Conservation (phyloP, 2,797 vertebrate genomes). For the Triplophysa bombifrons region DNA sequence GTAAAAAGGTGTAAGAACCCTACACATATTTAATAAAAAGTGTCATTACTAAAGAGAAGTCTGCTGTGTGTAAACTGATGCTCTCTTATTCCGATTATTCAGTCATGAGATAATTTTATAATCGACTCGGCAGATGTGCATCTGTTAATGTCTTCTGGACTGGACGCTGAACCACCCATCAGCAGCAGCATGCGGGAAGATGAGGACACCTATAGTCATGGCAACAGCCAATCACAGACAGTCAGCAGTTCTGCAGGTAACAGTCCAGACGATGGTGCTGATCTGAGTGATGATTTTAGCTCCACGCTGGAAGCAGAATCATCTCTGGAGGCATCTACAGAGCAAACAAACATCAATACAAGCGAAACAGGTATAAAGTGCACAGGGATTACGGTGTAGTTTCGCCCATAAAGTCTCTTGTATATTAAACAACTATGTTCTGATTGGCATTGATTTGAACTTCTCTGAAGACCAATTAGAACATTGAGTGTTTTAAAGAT, state of each 20-base stretch:
- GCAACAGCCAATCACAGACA: conserved; percentile 65
- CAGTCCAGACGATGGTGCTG: conserved; percentile 60
- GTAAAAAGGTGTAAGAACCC: too few relatives aligned
- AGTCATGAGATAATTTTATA: neutral
- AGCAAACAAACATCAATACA: conserved; percentile 65
- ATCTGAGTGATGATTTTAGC: conserved; percentile 51
- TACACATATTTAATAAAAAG: too few relatives aligned
- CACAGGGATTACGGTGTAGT: neutral
- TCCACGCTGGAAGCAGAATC: conserved; percentile 50
- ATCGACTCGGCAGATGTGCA: conserved; percentile 78
- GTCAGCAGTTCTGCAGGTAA: conserved; percentile 62
- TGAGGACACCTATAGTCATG: conserved; percentile 65
- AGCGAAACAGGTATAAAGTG: conserved; percentile 30
- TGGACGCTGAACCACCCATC: conserved; percentile 70
- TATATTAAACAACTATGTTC: too few relatives aligned
- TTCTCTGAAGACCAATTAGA: too few relatives aligned
- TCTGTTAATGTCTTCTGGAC: conserved; percentile 77
- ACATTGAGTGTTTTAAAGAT: neutral
- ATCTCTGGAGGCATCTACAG: conserved; percentile 52
- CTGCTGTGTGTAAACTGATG: too few relatives aligned
- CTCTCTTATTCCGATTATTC: neutral
- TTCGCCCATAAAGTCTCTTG: neutral
- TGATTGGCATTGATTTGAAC: too few relatives aligned
- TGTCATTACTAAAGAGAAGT: too few relatives aligned
- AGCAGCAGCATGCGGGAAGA: conserved; percentile 64